Evolutionary conservation across 2,888 invertebrate genomes (phyloP), one percentile per base, ranked within the genome.

Genomic region (Apoderus coryli): DNA sequence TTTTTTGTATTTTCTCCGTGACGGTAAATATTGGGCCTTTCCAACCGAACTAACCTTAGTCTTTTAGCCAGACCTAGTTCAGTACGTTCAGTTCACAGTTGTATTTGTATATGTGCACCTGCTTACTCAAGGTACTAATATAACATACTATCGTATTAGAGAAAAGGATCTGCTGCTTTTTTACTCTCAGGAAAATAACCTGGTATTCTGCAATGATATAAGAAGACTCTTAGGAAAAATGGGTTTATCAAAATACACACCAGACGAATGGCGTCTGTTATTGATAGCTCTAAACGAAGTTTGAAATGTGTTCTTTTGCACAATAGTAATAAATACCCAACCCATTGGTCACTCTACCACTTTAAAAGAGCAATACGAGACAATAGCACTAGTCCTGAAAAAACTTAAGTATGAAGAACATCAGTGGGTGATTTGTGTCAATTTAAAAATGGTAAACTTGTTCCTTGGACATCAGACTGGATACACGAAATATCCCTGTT

Each of bases 341-440:
- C 47, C 50, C 10, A 31, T 51, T n/a, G 48, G 42, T 16, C 42
- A 51, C 37, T 46, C 45, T 10, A 43, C 42, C 35, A 33, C 36
- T 16, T 33, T 49, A 4, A 45, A 49, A 39, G 48, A 51, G 40
- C 37, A 40, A 7, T 19, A 19, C 19, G 19, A 6, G 19, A 19
- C 6, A 7, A n/a, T 19, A 6, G n/a, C 6, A n/a, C 6, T n/a
- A 6, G 7, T 19, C 19, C 19, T 19, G 6, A n/a, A 19, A n/a
- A 19, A 19, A 19, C 6, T 19, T n/a, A 6, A 19, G n/a, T 19
- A 19, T 19, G 7, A 19, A 7, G 7, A 19, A 19, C n/a, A 19
- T 19, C 19, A 19, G n/a, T 19, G 19, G 19, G 19, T 7, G 6
- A n/a, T 19, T 19, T 19, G 19, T n/a, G 19, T 6, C 6, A n/a